Evolutionary conservation across 2,113 vertebrate genomes (phyloP), one percentile per base, ranked within the genome.

Genomic region (Prunella fulvescens): DNA sequence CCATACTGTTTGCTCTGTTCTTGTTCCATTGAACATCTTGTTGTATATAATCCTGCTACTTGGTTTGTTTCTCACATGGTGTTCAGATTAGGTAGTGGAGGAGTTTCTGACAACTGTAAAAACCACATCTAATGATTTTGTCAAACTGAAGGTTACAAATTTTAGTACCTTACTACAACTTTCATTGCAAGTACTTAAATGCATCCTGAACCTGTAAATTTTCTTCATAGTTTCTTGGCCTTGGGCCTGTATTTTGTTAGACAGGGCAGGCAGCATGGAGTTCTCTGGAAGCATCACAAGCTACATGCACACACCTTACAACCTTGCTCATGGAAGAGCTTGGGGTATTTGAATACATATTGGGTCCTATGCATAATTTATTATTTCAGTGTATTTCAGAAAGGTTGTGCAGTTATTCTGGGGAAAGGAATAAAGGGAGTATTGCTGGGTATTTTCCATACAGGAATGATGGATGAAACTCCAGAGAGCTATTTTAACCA

Each of bases 401-500:
- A 78, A 70, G 44, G 28, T 47, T 48, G 20, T 58, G 25, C 56
- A 19, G 24, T 62, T 90, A 65, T 77, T 77, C 47, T 57, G 12
- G 9, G 8, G 18, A 15, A 85, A 29, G 28, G 13, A 88, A 35
- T 50, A 92, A 76, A 50, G 35, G 47, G 29, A 84, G 7, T 42
- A 50, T 71, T 77, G 9, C 54, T 87, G 62, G 53, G 22, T 94
- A 18, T 89, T 85, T 95, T 94, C 54, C 33, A 58, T 54, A 42
- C 24, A 45, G 45, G 45, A 65, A 82, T 66, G 73, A 85, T 76
- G 11, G 39, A 57, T 79, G 50, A 61, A 65, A 47, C 62, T 92
- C 33, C 39, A 70, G 70, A 72, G 57, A 77, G 26, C 70, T 91
- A 25, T 89, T 95, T 94, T 85, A 91, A 66, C 51, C 37, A 29